These are phyloP conservation scores for Caenorhabditis drosophilae DNA, from an alignment of 2,888 invertebrate genomes.

Conservation along the genomic window DNA sequence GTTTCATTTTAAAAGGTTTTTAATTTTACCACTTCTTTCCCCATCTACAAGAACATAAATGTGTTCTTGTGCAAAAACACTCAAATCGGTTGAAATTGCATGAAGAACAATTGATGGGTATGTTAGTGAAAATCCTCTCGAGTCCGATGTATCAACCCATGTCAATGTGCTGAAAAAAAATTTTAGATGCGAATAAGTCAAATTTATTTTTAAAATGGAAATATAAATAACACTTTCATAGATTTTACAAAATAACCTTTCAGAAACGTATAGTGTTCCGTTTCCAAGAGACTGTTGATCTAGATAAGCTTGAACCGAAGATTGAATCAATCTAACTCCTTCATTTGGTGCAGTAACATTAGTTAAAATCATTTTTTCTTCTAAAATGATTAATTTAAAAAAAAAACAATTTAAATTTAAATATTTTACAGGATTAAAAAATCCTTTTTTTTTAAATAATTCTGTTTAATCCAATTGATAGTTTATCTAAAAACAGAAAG, in stretches of 20 bases:
- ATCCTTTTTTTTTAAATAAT: no score
- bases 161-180: constrained; percentile 43
- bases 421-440: neutral
- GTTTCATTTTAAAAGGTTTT: neutral
- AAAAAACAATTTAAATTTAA: neutral
- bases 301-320: constrained; percentile 54
- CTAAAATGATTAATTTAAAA: neutral
- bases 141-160: constrained; percentile 34
- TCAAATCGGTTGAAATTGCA: constrained; percentile 78
- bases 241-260: constrained; percentile 29
- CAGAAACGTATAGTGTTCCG: constrained; percentile 58
- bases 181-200: no score
- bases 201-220: neutral
- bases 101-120: constrained; percentile 81
- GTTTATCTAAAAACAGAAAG: no score
- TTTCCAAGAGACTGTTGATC: constrained; percentile 51
- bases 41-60: constrained; percentile 80
- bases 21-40: constrained; percentile 44
- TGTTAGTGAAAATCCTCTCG: constrained; percentile 76
- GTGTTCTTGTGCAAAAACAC: constrained; percentile 77
- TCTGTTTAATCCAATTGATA: no score
- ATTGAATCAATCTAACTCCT: constrained; percentile 47
- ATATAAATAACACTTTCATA: neutral
- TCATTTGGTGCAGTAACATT: constrained; percentile 47
- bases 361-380: constrained; percentile 9